Evolutionary conservation across 2,797 vertebrate species (phyloP).

Genomic region (Leuciscus waleckii): DNA sequence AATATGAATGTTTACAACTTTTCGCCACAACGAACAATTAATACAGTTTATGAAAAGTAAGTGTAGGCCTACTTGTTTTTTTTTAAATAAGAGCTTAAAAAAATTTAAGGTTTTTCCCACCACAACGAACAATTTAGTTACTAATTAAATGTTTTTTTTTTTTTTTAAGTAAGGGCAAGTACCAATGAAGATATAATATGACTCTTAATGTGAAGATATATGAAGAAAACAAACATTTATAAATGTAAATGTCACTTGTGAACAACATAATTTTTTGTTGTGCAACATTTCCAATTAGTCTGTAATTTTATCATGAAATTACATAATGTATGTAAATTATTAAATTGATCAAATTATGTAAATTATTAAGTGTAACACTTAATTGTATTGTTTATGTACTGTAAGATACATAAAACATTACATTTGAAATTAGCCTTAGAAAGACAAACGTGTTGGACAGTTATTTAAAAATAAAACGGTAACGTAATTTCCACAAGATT

Average conservation of each 20-base stretch:
- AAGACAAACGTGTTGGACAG: not conserved
- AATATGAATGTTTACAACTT: too few species aligned
- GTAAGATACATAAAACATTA: not conserved
- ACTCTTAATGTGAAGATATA: not conserved
- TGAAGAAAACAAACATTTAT: not conserved
- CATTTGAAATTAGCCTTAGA: not conserved
- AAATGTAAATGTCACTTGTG: not conserved
- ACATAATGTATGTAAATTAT: not conserved
- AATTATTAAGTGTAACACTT: not conserved
- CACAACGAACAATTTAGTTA: not conserved
- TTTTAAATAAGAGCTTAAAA: not conserved
- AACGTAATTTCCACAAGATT: not conserved
- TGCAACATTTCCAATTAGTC: not conserved
- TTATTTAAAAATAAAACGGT: not conserved
- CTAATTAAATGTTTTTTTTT: not conserved
- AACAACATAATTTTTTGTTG: not conserved
- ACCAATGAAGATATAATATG: not conserved
- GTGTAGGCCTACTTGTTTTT: not conserved
- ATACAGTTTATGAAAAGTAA: not conserved
- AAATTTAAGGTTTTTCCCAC: not conserved
- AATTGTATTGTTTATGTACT: not conserved
- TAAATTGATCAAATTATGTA: not conserved
- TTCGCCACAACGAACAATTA: not conserved
- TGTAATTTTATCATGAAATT: not conserved
- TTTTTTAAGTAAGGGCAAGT: not conserved